These are phyloP conservation scores for Parauchenoglanis punctatus DNA, from an alignment of 2,797 vertebrate genomes.

Conservation along the genomic window DNA sequence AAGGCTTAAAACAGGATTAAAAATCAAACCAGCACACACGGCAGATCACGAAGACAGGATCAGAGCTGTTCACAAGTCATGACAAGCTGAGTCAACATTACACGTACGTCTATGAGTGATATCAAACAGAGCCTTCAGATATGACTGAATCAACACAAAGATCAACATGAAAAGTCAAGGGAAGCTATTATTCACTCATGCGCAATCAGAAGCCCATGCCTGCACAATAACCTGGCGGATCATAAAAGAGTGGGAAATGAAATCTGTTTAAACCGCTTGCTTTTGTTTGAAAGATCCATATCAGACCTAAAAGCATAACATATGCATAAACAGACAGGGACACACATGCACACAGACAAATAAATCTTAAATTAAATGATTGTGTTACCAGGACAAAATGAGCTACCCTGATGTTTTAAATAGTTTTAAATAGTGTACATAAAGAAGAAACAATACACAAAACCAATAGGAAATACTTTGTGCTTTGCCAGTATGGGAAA, in stretches of 20 bases:
- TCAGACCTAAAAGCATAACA: background rate
- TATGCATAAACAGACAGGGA: background rate
- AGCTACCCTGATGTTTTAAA: background rate
- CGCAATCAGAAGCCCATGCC: conserved; percentile 7
- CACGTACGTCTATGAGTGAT: conserved; percentile 28
- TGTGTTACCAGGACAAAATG: background rate
- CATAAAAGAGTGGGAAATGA: conserved; percentile 25
- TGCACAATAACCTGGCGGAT: background rate
- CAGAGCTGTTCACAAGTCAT: conserved; percentile 57
- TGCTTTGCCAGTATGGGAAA: background rate
- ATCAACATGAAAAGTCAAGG: conserved; percentile 24
- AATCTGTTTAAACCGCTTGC: conserved; percentile 31
- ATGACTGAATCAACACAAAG: conserved; percentile 42
- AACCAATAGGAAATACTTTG: background rate
- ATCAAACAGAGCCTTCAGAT: conserved; percentile 41
- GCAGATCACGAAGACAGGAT: conserved; percentile 63
- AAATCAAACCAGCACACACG: conserved; percentile 59
- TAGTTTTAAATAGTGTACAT: background rate
- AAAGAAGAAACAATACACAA: background rate
- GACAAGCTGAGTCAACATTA: conserved; percentile 54
- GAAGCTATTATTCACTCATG: conserved; percentile 11
- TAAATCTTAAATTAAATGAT: background rate
- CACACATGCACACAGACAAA: background rate
- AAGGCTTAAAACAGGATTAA: conserved; percentile 16
- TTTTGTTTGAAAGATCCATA: conserved; percentile 27